Conservation (phyloP, 2,113 vertebrate genomes). For the Anseranas semipalmata region DNA sequence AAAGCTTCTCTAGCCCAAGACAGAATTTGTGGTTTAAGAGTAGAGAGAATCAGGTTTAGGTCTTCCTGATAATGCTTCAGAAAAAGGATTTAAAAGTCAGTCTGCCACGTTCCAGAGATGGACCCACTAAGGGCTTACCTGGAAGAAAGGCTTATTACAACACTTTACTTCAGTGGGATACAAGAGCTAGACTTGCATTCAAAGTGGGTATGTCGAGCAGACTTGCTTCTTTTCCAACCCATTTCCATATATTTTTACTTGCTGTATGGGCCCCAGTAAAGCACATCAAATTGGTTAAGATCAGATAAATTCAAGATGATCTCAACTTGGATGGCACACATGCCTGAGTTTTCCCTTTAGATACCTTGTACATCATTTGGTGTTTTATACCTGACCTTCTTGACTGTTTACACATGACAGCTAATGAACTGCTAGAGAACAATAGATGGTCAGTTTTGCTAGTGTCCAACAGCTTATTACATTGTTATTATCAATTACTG, state of each 20-base stretch:
- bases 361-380: neutral
- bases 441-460: neutral
- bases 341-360: neutral
- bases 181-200: neutral
- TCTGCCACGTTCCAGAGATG: neutral
- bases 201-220: neutral
- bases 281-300: neutral
- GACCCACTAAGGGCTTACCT: neutral
- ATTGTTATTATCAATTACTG: neutral
- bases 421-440: neutral
- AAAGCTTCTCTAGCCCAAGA: neutral
- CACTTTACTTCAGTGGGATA: neutral
- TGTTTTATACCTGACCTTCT: neutral
- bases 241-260: neutral
- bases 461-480: neutral
- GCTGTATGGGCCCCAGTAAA: neutral
- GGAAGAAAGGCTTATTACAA: neutral
- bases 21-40: neutral
- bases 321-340: neutral
- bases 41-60: neutral
- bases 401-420: neutral
- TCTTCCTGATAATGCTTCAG: neutral
- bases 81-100: neutral
- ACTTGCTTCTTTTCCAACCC: neutral
- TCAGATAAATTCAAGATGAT: neutral